Percentiles rank a stretch among this genome's conserved stretches.
phyloP scores from a whole-genome alignment of 2,888 invertebrate species.

The Charanyca ferruginea region DNA sequence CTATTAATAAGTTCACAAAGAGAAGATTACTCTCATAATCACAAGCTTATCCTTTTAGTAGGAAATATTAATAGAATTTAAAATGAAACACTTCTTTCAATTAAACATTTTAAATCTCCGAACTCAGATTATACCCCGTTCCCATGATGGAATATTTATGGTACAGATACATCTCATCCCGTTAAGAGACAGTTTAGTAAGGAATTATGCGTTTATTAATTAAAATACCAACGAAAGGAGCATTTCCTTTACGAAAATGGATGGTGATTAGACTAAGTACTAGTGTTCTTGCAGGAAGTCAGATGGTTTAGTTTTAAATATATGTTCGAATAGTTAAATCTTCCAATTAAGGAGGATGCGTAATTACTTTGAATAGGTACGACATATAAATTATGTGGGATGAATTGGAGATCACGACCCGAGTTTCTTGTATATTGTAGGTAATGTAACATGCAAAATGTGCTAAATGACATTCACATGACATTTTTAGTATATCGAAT shows the following conservation, averaged over 20 bases:
- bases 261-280: conserved; percentile 51
- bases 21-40: conserved; percentile 31
- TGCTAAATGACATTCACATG: too few species aligned
- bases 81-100: conserved; percentile 33
- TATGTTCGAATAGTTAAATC: conserved; percentile 13
- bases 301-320: conserved; percentile 36
- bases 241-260: conserved; percentile 58
- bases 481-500: too few species aligned
- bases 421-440: neutral
- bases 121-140: conserved; percentile 42
- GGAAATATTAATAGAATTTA: conserved; percentile 39
- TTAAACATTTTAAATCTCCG: conserved; percentile 40
- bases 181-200: conserved; percentile 48
- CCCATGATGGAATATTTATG: conserved; percentile 55
- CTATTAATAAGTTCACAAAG: neutral
- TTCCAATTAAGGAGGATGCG: conserved; percentile 31
- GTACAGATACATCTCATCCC: conserved; percentile 47
- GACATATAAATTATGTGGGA: conserved; percentile 12
- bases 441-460: too few species aligned
- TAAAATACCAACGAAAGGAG: conserved; percentile 57
- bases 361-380: conserved; percentile 26
- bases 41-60: conserved; percentile 39
- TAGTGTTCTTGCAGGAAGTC: conserved; percentile 37
- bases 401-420: neutral
- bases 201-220: conserved; percentile 62